Conservation (phyloP, 2,888 invertebrate species). For the Tuta absoluta region DNA sequence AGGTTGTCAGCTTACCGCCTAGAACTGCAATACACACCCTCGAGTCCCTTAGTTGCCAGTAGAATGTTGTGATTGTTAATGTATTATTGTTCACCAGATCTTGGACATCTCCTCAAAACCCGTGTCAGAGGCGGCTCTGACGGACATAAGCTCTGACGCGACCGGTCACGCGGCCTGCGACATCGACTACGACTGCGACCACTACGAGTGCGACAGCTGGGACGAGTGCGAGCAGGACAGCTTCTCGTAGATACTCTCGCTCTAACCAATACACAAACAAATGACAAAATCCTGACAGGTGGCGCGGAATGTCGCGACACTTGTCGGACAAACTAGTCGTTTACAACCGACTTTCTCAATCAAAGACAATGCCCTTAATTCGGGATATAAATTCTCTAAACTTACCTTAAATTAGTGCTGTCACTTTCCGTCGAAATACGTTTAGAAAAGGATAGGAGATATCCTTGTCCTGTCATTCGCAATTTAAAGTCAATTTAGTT, state of each 20-base stretch:
- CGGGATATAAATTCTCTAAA: no score
- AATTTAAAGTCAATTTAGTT: no score
- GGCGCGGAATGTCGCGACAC: no score
- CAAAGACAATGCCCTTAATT: no score
- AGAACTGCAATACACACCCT: background rate
- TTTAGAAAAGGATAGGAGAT: no score
- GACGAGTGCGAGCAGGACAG: constrained; percentile 80
- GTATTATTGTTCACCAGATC: constrained; percentile 50
- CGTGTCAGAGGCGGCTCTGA: constrained; percentile 74
- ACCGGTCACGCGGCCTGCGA: constrained; percentile 79
- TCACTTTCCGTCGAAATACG: no score
- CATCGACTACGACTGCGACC: constrained; percentile 77
- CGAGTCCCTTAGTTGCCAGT: background rate
- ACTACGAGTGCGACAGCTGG: constrained; percentile 78
- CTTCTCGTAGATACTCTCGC: constrained; percentile 60
- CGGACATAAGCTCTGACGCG: constrained; percentile 78
- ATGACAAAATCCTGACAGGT: no score
- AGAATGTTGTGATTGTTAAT: background rate
- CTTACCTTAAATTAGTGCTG: no score
- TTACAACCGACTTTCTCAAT: background rate
- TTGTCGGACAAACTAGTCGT: no score
- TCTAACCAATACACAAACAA: no score
- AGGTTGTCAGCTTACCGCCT: background rate
- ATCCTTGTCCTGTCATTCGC: no score
- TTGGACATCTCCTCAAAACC: constrained; percentile 78